Conservation (phyloP, 2,888 invertebrate genomes). For the Craniophora ligustri region DNA sequence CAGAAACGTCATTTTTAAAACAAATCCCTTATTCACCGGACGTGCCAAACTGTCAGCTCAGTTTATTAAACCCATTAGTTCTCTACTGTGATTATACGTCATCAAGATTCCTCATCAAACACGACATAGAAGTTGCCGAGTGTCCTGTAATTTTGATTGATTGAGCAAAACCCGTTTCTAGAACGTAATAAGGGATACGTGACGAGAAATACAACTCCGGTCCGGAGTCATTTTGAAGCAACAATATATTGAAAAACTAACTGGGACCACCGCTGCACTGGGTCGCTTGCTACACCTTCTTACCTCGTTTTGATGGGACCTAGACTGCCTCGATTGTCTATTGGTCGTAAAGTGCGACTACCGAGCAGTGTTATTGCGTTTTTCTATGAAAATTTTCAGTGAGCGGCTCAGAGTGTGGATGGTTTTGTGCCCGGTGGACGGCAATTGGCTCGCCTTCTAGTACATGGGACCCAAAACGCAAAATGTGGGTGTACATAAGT, state of each 20-base stretch:
- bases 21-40: background rate
- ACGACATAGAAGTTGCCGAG: slow-evolving; percentile 45
- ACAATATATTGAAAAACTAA: slow-evolving; percentile 15
- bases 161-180: slow-evolving; percentile 35
- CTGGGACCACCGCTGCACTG: slow-evolving; percentile 8
- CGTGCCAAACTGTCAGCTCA: slow-evolving; percentile 8
- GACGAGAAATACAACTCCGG: background rate
- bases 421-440: no score
- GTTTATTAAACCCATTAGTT: slow-evolving; percentile 16
- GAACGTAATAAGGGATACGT: slow-evolving; percentile 17
- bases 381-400: no score
- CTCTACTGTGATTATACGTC: slow-evolving; percentile 25
- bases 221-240: background rate
- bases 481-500: no score
- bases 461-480: no score
- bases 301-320: background rate
- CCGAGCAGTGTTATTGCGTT: no score
- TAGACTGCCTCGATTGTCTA: no score
- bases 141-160: slow-evolving; percentile 46
- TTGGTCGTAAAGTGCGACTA: no score
- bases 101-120: slow-evolving; percentile 37
- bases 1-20: no score
- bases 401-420: no score
- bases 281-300: background rate
- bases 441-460: no score